Percentiles rank a stretch among this genome's conserved stretches.
Evolutionary conservation across 2,113 vertebrate species (phyloP).

Genomic region (Spermophilus dauricus): DNA sequence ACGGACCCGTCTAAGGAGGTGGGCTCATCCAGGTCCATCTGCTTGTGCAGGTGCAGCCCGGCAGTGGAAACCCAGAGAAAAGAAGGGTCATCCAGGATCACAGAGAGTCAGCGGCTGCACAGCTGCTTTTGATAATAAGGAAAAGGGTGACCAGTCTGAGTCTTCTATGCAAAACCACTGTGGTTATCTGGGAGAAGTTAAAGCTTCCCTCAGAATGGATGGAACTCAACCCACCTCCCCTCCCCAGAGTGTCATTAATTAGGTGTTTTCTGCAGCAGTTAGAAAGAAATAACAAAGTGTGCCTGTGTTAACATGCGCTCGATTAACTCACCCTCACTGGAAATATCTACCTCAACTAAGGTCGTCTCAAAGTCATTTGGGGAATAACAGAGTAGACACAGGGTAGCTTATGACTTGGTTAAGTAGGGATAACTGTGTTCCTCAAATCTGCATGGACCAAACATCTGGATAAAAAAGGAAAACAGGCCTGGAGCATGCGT

Average conservation of each 20-base stretch:
- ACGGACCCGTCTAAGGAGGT: accelerated
- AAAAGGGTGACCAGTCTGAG: neutral
- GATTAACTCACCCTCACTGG: neutral
- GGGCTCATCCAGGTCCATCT: accelerated
- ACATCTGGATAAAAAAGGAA: neutral
- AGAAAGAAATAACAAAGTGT: neutral
- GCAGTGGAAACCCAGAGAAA: neutral
- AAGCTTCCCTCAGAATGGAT: neutral
- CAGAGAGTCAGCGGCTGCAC: neutral
- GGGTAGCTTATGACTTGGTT: neutral
- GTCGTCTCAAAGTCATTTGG: neutral
- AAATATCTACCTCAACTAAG: neutral
- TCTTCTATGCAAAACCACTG: neutral
- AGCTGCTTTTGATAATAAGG: neutral
- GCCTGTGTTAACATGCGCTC: neutral
- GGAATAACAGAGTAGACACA: neutral
- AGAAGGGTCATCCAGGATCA: neutral
- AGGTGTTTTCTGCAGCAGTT: neutral
- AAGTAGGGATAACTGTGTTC: neutral
- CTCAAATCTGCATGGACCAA: neutral
- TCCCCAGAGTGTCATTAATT: neutral
- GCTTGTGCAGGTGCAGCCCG: neutral
- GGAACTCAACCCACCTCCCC: neutral
- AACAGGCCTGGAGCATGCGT: neutral
- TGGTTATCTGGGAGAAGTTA: neutral